These are phyloP conservation scores for Pogonomyrmex californicus DNA, from an alignment of 1,140 invertebrate genomes.

Conservation along the genomic window DNA sequence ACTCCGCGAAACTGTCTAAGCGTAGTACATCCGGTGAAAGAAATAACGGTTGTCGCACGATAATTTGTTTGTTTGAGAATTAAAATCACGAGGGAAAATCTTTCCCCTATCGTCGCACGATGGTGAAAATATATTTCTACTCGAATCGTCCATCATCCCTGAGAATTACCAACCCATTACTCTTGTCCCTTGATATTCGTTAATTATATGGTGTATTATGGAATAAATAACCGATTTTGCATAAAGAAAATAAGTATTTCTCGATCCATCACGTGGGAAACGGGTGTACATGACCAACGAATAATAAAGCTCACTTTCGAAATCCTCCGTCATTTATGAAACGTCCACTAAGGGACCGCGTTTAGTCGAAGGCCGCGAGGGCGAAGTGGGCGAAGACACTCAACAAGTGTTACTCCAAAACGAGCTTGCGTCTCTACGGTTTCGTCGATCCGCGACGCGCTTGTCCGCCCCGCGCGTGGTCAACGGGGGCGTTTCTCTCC, in stretches of 20 bases:
- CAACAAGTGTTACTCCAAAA: conserved; percentile 81
- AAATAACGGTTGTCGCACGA: conserved; percentile 17
- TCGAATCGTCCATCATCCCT: background rate
- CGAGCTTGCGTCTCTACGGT: conserved; percentile 69
- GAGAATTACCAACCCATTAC: background rate
- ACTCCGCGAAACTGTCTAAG: conserved; percentile 43
- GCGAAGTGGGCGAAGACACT: conserved; percentile 72
- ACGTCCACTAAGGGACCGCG: conserved; percentile 65
- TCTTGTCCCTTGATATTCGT: background rate
- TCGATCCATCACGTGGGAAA: background rate
- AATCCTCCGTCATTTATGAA: conserved; percentile 58
- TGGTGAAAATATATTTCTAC: background rate
- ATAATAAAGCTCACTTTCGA: background rate
- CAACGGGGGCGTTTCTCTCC: conserved; percentile 65
- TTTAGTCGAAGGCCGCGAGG: conserved; percentile 54
- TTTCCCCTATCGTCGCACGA: background rate
- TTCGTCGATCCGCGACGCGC: conserved; percentile 66
- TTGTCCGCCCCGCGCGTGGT: conserved; percentile 64
- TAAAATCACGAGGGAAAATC: conserved; percentile 1
- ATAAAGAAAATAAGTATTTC: background rate
- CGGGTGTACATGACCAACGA: background rate
- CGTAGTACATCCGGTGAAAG: conserved; percentile 17
- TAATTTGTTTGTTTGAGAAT: conserved; percentile 27
- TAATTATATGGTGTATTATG: background rate
- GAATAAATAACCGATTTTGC: background rate